phyloP scores from a whole-genome alignment of 2,888 invertebrate genomes.

The Eupithecia centaureata region DNA sequence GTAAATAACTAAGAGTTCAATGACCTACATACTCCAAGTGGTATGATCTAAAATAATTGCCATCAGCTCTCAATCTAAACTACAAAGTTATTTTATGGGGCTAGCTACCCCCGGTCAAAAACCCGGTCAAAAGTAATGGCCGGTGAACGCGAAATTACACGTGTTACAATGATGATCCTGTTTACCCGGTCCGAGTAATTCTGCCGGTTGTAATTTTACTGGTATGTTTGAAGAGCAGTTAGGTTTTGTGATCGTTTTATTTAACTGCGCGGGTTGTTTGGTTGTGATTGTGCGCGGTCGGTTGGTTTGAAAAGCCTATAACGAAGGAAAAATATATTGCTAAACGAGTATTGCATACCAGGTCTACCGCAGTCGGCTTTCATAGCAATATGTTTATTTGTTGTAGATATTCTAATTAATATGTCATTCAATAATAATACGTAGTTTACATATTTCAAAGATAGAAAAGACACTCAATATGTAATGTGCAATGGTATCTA shows the following conservation, averaged over 20 bases:
- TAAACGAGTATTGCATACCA: background rate
- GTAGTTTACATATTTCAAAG: too few species aligned
- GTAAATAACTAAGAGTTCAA: background rate
- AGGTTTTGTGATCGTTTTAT: slow-evolving; percentile 73
- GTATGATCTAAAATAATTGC: slow-evolving; percentile 9
- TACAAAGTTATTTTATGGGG: slow-evolving; percentile 6
- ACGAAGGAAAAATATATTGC: background rate
- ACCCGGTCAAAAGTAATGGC: slow-evolving; percentile 75
- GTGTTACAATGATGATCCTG: slow-evolving; percentile 78
- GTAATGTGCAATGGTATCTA: too few species aligned
- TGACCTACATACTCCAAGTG: background rate
- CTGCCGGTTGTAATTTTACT: slow-evolving; percentile 45
- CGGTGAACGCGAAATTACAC: slow-evolving; percentile 77
- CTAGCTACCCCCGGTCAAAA: slow-evolving; percentile 38
- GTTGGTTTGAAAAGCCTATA: slow-evolving; percentile 43
- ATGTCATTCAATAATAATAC: too few species aligned
- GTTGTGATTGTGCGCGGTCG: slow-evolving; percentile 51
- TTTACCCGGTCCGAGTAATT: slow-evolving; percentile 70
- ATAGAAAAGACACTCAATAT: too few species aligned
- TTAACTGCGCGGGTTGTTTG: slow-evolving; percentile 56
- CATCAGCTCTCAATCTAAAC: slow-evolving; percentile 4
- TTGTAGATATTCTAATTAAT: too few species aligned
- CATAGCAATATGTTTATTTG: background rate
- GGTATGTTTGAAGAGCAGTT: slow-evolving; percentile 69
- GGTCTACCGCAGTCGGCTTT: background rate